Evolutionary conservation across 2,888 invertebrate genomes (phyloP).

Genomic region (Drosophila mettleri): DNA sequence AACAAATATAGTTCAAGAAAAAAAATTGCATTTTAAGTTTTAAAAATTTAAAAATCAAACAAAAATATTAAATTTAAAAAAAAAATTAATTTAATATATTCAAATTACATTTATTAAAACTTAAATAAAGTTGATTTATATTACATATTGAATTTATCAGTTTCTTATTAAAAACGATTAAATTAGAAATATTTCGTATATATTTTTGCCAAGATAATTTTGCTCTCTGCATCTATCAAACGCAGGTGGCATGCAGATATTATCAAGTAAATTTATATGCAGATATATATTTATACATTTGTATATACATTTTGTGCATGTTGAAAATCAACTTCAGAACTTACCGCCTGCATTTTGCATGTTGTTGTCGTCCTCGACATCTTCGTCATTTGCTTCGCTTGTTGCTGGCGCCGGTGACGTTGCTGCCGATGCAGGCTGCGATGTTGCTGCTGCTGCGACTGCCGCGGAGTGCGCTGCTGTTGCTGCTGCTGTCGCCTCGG

Average conservation of each 20-base stretch:
- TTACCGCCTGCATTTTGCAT: conserved; percentile 78
- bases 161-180: too few relatives aligned
- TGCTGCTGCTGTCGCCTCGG: conserved; percentile 59
- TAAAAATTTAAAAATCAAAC: too few relatives aligned
- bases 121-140: too few relatives aligned
- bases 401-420: conserved; percentile 68
- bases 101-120: too few relatives aligned
- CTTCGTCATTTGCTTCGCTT: conserved; percentile 49
- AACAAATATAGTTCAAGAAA: too few relatives aligned
- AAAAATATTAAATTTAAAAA: too few relatives aligned
- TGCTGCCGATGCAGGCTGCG: conserved; percentile 46
- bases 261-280: not conserved
- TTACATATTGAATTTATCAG: too few relatives aligned
- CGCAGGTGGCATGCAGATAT: not conserved
- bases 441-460: conserved; percentile 30
- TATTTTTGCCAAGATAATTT: too few relatives aligned
- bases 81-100: too few relatives aligned
- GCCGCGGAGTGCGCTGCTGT: conserved; percentile 47
- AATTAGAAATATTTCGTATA: too few relatives aligned
- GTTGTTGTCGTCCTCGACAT: conserved; percentile 48
- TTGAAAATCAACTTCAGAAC: conserved; percentile 60
- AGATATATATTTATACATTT: conserved; percentile 24
- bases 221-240: too few relatives aligned
- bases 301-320: conserved; percentile 15
- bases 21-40: too few relatives aligned